Evolutionary conservation across 2,113 vertebrate genomes (phyloP).

Genomic region (Theristicus caerulescens): DNA sequence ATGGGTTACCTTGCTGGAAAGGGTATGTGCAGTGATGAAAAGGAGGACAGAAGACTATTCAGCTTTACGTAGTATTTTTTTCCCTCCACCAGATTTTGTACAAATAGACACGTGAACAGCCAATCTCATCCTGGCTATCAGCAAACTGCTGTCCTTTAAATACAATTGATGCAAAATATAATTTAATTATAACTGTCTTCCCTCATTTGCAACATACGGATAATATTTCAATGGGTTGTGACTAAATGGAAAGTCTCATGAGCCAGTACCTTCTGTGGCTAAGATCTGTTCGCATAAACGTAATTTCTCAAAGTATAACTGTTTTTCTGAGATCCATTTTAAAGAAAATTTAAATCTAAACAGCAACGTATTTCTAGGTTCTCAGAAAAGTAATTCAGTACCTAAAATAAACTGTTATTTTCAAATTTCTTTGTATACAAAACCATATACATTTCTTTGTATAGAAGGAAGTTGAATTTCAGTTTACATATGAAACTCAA

Average conservation of each 20-base stretch:
- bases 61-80: not conserved
- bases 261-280: not conserved
- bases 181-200: not conserved
- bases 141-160: not conserved
- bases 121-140: not conserved
- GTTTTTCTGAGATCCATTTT: not conserved
- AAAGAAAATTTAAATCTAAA: not conserved
- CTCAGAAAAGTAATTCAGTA: not conserved
- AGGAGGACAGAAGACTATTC: not conserved
- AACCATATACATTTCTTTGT: accelerated
- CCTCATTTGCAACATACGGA: not conserved
- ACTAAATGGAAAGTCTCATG: not conserved
- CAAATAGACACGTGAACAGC: not conserved
- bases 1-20: not conserved
- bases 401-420: not conserved
- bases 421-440: not conserved
- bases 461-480: not conserved
- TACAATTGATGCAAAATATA: not conserved
- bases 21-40: not conserved
- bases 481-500: accelerated
- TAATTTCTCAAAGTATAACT: not conserved
- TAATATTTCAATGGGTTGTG: not conserved
- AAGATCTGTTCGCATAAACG: accelerated
- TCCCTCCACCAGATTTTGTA: not conserved
- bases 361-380: not conserved